Evolutionary conservation across 2,113 vertebrate species (phyloP).

Genomic region (Aspidoscelis tigris): DNA sequence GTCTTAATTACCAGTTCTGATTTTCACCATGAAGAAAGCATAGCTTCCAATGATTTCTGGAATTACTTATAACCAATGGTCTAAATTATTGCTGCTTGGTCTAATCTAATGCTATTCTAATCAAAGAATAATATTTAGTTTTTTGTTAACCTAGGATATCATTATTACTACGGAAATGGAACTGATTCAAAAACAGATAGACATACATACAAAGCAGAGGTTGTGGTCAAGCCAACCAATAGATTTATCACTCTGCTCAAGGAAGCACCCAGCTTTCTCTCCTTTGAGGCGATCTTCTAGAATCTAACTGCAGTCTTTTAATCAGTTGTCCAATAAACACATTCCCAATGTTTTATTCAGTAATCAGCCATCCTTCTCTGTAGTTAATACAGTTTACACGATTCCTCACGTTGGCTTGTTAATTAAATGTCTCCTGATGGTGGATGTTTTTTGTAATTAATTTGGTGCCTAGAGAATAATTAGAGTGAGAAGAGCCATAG

Average conservation of each 20-base stretch:
- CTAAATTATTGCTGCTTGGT: too few relatives aligned
- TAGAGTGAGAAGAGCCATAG: slow-evolving; percentile 29
- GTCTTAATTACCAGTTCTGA: too few relatives aligned
- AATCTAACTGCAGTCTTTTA: background rate
- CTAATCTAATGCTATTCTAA: too few relatives aligned
- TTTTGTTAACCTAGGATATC: background rate
- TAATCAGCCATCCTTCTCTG: slow-evolving; percentile 21
- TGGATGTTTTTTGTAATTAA: slow-evolving; percentile 54
- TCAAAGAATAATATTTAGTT: too few relatives aligned
- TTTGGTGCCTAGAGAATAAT: slow-evolving; percentile 43
- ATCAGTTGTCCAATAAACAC: background rate
- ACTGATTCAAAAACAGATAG: background rate
- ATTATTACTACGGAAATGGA: background rate
- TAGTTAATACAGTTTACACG: slow-evolving; percentile 8
- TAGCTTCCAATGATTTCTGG: too few relatives aligned
- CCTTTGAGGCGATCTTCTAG: background rate
- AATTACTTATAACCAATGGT: too few relatives aligned
- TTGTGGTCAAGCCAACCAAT: background rate
- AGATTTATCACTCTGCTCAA: background rate
- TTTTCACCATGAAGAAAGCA: too few relatives aligned
- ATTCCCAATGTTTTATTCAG: background rate
- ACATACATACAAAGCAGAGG: background rate
- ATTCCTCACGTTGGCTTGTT: slow-evolving; percentile 11
- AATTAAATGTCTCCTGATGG: slow-evolving; percentile 41
- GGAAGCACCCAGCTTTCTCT: background rate